Evolutionary conservation across 1,140 invertebrate genomes (phyloP).

Genomic region (Drosophila orena): DNA sequence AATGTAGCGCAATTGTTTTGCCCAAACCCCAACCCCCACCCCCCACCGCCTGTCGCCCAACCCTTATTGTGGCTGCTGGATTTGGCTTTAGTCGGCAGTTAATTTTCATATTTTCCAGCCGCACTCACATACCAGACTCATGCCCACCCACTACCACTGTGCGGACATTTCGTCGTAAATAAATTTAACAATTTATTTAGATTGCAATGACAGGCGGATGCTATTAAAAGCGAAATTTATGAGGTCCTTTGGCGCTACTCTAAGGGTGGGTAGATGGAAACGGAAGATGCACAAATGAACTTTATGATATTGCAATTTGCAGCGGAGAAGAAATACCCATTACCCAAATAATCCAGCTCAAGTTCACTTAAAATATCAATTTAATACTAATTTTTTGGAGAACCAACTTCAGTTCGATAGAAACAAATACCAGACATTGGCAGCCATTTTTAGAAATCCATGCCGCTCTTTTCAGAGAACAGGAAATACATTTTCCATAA

Average conservation of each 20-base stretch:
- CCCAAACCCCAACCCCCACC: no score
- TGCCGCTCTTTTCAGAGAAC: not conserved
- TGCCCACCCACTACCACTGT: slow-evolving; percentile 1
- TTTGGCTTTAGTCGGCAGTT: slow-evolving; percentile 81
- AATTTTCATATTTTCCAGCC: slow-evolving; percentile 83
- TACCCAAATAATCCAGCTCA: no score
- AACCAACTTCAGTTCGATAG: not conserved
- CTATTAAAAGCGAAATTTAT: slow-evolving; percentile 81
- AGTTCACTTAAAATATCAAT: no score
- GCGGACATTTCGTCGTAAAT: slow-evolving; percentile 80
- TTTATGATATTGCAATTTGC: slow-evolving; percentile 43
- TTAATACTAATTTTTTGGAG: not conserved
- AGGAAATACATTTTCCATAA: slow-evolving; percentile 16
- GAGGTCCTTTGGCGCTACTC: slow-evolving; percentile 45
- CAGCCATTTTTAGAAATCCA: not conserved
- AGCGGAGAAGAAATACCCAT: no score
- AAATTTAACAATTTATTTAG: slow-evolving; percentile 84
- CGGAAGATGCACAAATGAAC: slow-evolving; percentile 31
- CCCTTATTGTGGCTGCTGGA: slow-evolving; percentile 49
- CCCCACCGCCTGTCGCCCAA: not conserved
- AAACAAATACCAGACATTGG: no score
- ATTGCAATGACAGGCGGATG: slow-evolving; percentile 82
- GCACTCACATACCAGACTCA: slow-evolving; percentile 26
- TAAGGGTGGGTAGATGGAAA: slow-evolving; percentile 20
- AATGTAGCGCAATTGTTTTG: slow-evolving; percentile 76